These are phyloP conservation scores for Phasianus colchicus DNA, from an alignment of 2,113 vertebrate species.

Conservation along the genomic window DNA sequence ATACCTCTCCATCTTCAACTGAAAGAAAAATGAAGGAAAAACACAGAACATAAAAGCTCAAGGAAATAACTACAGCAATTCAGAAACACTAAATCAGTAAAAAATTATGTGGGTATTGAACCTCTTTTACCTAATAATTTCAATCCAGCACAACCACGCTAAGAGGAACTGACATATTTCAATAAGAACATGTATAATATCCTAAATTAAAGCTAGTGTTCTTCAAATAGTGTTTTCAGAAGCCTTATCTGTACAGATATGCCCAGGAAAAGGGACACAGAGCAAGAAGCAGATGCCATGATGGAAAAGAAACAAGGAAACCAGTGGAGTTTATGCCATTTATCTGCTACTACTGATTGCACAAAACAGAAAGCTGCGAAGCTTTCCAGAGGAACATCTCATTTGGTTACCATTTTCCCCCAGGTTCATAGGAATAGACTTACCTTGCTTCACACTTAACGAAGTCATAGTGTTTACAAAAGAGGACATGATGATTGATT, in stretches of 20 bases:
- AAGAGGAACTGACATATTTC: neutral
- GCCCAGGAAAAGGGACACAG: neutral
- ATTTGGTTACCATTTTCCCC: neutral
- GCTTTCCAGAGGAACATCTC: neutral
- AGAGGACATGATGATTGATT: slow-evolving; percentile 99
- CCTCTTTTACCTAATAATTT: neutral
- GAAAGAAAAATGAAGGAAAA: slow-evolving; percentile 40
- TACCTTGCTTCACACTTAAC: slow-evolving; percentile 98
- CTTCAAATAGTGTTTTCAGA: neutral
- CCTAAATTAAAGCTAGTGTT: neutral
- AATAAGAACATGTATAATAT: neutral
- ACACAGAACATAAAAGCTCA: neutral
- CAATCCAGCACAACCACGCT: neutral
- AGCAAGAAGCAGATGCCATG: neutral
- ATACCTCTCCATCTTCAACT: slow-evolving; percentile 99
- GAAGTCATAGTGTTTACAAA: slow-evolving; percentile 99
- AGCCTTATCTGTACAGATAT: neutral
- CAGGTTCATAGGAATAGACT: neutral
- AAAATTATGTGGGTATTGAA: neutral
- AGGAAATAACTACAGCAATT: neutral
- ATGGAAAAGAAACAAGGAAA: neutral
- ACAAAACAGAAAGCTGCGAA: neutral
- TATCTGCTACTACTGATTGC: neutral
- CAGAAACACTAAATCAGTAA: neutral
- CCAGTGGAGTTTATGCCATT: neutral